Conservation (phyloP, 2,797 vertebrate species). For the Trachops cirrhosus region DNA sequence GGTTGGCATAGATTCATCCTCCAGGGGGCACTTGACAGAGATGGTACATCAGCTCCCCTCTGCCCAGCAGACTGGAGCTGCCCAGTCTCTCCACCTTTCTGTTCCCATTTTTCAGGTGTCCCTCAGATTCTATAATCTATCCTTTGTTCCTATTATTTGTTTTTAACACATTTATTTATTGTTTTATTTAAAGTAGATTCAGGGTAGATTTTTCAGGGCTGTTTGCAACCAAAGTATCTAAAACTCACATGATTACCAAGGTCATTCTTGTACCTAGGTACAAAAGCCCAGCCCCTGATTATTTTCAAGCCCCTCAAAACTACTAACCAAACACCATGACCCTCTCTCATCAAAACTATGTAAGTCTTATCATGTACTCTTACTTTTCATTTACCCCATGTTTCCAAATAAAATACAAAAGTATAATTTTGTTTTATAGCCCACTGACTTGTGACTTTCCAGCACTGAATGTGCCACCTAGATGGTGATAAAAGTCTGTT, state of each 20-base stretch:
- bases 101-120: neutral
- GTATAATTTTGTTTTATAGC: neutral
- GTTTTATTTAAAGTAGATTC: neutral
- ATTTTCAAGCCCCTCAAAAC: neutral
- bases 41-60: neutral
- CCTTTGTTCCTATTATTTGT: neutral
- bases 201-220: neutral
- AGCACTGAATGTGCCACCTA: neutral
- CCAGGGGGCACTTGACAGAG: neutral
- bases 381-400: neutral
- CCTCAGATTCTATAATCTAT: neutral
- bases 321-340: neutral
- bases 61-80: neutral
- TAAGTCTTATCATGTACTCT: neutral
- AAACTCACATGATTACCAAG: neutral
- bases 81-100: neutral
- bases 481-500: neutral
- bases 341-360: neutral
- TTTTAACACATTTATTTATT: neutral
- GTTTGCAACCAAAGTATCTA: neutral
- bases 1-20: neutral
- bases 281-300: neutral
- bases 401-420: neutral
- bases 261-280: neutral
- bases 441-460: neutral